Evolutionary conservation across 2,113 vertebrate genomes (phyloP), one percentile per base, ranked within the genome.

Genomic region (Toxotes jaculatrix): DNA sequence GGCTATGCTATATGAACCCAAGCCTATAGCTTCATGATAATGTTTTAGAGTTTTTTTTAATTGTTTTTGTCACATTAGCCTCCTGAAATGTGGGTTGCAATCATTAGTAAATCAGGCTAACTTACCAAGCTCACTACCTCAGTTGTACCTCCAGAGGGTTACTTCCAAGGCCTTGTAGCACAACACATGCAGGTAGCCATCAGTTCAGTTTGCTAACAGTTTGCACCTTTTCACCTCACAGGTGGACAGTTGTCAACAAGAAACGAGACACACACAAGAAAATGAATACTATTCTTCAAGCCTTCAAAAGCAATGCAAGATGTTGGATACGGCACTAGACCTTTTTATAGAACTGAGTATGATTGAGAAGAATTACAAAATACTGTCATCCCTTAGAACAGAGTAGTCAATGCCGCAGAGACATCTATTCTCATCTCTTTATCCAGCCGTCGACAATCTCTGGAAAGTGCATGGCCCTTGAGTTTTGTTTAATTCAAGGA

Each of bases 401-500:
- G 80, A 74, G 77, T 59, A 53, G 53, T 79, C 60, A 74, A 71
- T 89, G 80, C 92, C 90, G 81, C 72, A 61, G 91, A 93, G 90
- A 92, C 72, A 55, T 71, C 82, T 89, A 87, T 92, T 93, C 90
- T 90, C 80, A 88, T 92, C 91, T 92, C 77, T 83, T 57, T 82
- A 88, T 90, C 72, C 90, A 90, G 83, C 90, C 77, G 69, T 82
- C 73, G 31, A 88, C 91, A 84, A 93, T 95, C 92, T 95, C 93
- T 93, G 93, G 94, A 94, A 94, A 94, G 93, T 93, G 90, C 76
- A 85, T 91, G 87, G 86, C 94, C 92, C 93, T 81, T 87, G 94
- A 95, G 95, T 95, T 92, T 90, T 81, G 77, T 87, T 87, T 93
- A 94, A 95, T 96, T 96, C 95, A 95, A 96, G 95, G 95, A 95